Conservation (phyloP, 1,140 invertebrate genomes). For the Eurosta solidaginis region DNA sequence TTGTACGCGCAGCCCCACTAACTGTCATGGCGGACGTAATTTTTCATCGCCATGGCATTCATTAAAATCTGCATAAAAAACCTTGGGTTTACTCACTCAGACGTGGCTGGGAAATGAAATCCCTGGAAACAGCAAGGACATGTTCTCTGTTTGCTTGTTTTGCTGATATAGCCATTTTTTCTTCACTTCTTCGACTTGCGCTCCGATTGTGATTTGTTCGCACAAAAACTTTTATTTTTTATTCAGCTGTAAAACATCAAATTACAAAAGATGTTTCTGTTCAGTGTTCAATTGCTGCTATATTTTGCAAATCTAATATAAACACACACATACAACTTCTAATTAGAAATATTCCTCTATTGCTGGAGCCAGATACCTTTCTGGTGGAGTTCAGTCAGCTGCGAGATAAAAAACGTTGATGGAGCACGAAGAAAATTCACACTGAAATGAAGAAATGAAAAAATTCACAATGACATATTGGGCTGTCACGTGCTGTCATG, state of each 20-base stretch:
- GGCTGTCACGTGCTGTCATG: constrained; percentile 37
- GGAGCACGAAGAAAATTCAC: constrained; percentile 39
- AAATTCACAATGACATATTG: constrained; percentile 36
- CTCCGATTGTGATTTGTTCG: constrained; percentile 32
- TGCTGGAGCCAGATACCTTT: not conserved
- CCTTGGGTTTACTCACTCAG: constrained; percentile 79
- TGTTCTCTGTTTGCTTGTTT: constrained; percentile 74
- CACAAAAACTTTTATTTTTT: constrained; percentile 25
- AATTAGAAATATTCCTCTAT: constrained; percentile 12
- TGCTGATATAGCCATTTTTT: constrained; percentile 39
- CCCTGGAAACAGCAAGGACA: constrained; percentile 87
- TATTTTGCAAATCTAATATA: not conserved
- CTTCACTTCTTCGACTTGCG: constrained; percentile 15
- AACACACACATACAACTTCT: constrained; percentile 32
- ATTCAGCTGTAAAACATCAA: not conserved
- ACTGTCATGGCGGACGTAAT: constrained; percentile 29
- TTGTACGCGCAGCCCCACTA: not conserved
- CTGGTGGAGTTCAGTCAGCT: constrained; percentile 35
- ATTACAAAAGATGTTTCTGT: not conserved
- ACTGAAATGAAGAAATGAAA: constrained; percentile 34
- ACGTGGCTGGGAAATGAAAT: constrained; percentile 97
- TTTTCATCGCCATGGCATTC: not conserved
- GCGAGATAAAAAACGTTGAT: constrained; percentile 22
- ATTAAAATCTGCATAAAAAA: not conserved
- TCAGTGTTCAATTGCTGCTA: not conserved